These are phyloP conservation scores for Cyanoramphus novaezelandiae DNA, from an alignment of 2,113 vertebrate genomes.

Conservation along the genomic window DNA sequence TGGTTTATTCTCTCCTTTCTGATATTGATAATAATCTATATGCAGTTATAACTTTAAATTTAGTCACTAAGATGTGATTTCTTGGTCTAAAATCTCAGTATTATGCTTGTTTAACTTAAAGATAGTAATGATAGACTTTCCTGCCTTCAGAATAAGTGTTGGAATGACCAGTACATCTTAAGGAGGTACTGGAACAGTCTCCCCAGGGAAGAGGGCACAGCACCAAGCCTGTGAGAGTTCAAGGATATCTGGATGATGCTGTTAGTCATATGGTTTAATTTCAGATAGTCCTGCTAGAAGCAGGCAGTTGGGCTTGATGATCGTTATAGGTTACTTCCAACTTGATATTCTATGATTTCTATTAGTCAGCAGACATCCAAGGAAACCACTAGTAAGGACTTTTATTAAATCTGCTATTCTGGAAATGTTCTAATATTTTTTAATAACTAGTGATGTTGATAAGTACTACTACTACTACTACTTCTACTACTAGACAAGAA, in stretches of 20 bases:
- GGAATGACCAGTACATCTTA: not conserved
- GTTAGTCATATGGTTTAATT: not conserved
- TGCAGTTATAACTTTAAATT: not conserved
- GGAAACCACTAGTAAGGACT: not conserved
- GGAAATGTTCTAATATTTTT: not conserved
- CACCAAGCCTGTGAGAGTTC: not conserved
- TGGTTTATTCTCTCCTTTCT: not conserved
- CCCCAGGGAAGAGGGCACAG: accelerated
- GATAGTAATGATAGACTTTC: not conserved
- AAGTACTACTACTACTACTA: not conserved
- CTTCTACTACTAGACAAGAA: not conserved
- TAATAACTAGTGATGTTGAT: not conserved
- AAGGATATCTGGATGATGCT: accelerated
- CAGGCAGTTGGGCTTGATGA: not conserved
- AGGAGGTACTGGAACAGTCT: not conserved
- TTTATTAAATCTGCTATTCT: not conserved
- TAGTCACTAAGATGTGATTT: not conserved
- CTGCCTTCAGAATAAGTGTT: not conserved
- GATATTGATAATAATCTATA: not conserved
- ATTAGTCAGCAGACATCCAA: not conserved
- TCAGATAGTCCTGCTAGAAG: not conserved
- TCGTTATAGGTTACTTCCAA: not conserved
- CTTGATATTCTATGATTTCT: not conserved
- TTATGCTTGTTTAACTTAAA: not conserved
- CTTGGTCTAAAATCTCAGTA: not conserved